Percentiles rank a stretch among this genome's conserved stretches.
These are phyloP conservation scores for Mercenaria mercenaria DNA, from an alignment of 1,140 invertebrate genomes.

Conservation along the genomic window DNA sequence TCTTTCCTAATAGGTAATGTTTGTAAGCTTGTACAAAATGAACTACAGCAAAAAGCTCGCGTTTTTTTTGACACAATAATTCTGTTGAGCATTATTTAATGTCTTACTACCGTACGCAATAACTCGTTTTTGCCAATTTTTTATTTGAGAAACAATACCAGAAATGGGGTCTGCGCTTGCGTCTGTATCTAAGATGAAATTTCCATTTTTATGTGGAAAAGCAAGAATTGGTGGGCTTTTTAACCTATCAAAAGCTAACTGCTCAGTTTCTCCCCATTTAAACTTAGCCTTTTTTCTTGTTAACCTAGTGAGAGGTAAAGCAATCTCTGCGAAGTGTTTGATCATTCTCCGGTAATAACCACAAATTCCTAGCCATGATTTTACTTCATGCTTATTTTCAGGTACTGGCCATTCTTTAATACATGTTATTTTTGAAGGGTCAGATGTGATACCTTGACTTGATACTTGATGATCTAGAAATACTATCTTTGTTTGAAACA, in stretches of 20 bases:
- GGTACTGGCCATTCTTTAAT: conserved; percentile 79
- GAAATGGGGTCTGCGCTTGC: too few species aligned
- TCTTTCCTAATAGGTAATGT: too few species aligned
- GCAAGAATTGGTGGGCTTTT: background rate
- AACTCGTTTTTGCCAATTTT: conserved; percentile 29
- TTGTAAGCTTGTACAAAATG: too few species aligned
- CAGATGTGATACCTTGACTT: conserved; percentile 61
- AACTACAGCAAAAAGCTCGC: too few species aligned
- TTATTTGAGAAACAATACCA: conserved; percentile 9
- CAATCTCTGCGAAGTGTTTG: conserved; percentile 12
- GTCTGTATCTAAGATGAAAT: conserved; percentile 32
- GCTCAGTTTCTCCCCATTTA: background rate
- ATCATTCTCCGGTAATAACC: conserved; percentile 61
- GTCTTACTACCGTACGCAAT: background rate
- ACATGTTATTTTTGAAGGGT: conserved; percentile 80
- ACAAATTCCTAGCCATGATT: conserved; percentile 58
- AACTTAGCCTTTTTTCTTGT: conserved; percentile 32
- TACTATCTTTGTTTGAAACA: background rate
- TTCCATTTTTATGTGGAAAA: background rate
- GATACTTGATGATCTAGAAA: background rate
- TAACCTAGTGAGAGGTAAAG: conserved; percentile 7
- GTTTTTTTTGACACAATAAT: conserved; percentile 29
- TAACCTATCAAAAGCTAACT: background rate
- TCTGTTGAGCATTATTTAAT: conserved; percentile 1
- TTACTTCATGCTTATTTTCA: conserved; percentile 79